Conservation (phyloP, 2,797 vertebrate species). For the Gadopsis bispinosus region DNA sequence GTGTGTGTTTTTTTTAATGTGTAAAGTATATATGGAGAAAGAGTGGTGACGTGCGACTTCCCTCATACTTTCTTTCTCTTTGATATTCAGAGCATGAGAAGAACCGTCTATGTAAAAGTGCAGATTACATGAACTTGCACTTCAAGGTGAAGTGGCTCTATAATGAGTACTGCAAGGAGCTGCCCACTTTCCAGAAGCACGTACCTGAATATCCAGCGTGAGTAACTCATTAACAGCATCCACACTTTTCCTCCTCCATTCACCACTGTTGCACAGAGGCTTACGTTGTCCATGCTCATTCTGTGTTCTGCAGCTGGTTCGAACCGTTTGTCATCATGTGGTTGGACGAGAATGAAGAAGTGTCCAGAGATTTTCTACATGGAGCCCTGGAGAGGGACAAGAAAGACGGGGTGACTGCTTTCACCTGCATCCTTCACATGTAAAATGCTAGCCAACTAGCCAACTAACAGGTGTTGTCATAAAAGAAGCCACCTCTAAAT, state of each 20-base stretch:
- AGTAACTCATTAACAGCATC: constrained; percentile 47
- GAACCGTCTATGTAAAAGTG: constrained; percentile 95
- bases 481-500: neutral
- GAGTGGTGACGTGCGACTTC: constrained; percentile 3
- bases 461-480: neutral
- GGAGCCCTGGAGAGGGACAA: constrained; percentile 96
- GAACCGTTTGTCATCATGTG: constrained; percentile 98
- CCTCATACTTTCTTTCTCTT: constrained; percentile 43
- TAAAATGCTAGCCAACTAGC: neutral
- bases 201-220: constrained; percentile 93
- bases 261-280: neutral
- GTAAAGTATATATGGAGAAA: neutral
- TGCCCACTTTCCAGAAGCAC: constrained; percentile 90
- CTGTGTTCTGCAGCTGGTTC: constrained; percentile 89
- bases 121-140: constrained; percentile 99
- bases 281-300: constrained; percentile 20
- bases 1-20: constrained; percentile 8
- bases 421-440: constrained; percentile 6
- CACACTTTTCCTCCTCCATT: neutral
- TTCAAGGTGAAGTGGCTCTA: constrained; percentile 99
- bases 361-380: constrained; percentile 95
- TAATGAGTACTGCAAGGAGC: constrained; percentile 96
- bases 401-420: constrained; percentile 92
- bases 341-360: constrained; percentile 98
- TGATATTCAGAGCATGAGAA: constrained; percentile 91